Evolutionary conservation across 2,888 invertebrate genomes (phyloP), one percentile per base, ranked within the genome.

Genomic region (Seira sanloemensis): DNA sequence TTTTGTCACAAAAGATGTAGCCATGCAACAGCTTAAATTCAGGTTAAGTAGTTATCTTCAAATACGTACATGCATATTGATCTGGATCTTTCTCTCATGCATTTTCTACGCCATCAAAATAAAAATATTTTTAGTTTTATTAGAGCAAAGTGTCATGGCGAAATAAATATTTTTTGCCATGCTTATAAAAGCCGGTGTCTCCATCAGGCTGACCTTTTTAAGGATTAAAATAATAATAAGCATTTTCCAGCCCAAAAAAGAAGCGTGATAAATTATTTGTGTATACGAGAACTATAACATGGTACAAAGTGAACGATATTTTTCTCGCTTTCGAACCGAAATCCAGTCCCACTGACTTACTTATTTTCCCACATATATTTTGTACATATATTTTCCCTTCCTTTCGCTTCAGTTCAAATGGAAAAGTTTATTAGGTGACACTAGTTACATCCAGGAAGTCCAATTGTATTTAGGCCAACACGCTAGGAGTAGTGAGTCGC

Each of bases 381-480:
- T 58, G 25, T 78, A 26, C 69, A 26, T 62, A 62, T 69, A 23
- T 74, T 74, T 67, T n/a, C n/a, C n/a, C n/a, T n/a, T n/a, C n/a
- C n/a, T n/a, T n/a, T n/a, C n/a, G n/a, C n/a, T 58, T 58, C 18
- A 58, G 58, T 58, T 18, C 23, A 25, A 62, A 19, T 26, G 18
- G 68, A 77, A 58, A 62, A 26, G 71, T 71, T 78, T 71, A 78
- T 62, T 58, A 69, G 71, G 69, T 78, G 78, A 78, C 69, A 78
- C 78, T 69, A 37, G 78, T 78, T 78, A 68, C 69, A 78, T 78
- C 78, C 78, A 78, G 78, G 78, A 78, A 78, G 69, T 78, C 71
- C 78, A 78, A 21, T 62, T 58, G 78, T 78, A 78, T 78, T 78
- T 78, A 78, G 78, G 78, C 54, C 78, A 65, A 23, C 62, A 62